These are phyloP conservation scores for Eumacrocentrus americanus DNA, from an alignment of 2,888 invertebrate species.

Conservation along the genomic window DNA sequence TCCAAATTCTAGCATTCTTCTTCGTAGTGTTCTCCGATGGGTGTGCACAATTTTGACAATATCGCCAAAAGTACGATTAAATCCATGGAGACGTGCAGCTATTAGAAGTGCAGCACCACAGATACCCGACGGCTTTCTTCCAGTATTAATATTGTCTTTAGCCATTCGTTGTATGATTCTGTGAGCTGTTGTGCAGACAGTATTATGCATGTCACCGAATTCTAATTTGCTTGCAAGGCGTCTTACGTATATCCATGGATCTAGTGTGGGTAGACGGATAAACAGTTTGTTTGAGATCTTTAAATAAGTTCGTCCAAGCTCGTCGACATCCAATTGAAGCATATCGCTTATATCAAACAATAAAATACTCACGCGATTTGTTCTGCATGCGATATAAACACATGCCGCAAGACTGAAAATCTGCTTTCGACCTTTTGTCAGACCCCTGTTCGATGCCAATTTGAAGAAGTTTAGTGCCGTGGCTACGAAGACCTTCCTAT, in stretches of 20 bases:
- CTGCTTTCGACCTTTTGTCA: slow-evolving; percentile 90
- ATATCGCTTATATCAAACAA: slow-evolving; percentile 97
- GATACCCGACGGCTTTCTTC: slow-evolving; percentile 93
- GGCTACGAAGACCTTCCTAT: slow-evolving; percentile 91
- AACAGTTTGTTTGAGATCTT: slow-evolving; percentile 84
- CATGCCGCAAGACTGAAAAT: slow-evolving; percentile 95
- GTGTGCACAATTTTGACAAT: slow-evolving; percentile 95
- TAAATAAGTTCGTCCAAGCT: slow-evolving; percentile 90
- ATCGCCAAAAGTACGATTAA: slow-evolving; percentile 83
- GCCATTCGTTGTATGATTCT: slow-evolving; percentile 97
- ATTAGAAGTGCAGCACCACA: slow-evolving; percentile 97
- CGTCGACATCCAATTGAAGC: slow-evolving; percentile 95
- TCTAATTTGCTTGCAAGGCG: slow-evolving; percentile 93
- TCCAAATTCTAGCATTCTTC: slow-evolving; percentile 91
- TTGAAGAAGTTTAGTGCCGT: slow-evolving; percentile 94
- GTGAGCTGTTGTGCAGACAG: slow-evolving; percentile 93
- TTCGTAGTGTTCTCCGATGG: slow-evolving; percentile 91
- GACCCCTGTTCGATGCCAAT: slow-evolving; percentile 82
- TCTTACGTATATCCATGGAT: slow-evolving; percentile 95
- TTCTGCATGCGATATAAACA: slow-evolving; percentile 95
- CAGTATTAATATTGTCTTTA: slow-evolving; percentile 95
- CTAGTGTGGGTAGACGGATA: slow-evolving; percentile 87
- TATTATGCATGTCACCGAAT: slow-evolving; percentile 90
- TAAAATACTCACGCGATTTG: slow-evolving; percentile 93
- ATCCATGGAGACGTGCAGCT: slow-evolving; percentile 91